A percentile compares a stretch with the other conserved stretches of the same genome.
Conservation (phyloP, 1,140 invertebrate species). For the Plectrocnemia conspersa region DNA sequence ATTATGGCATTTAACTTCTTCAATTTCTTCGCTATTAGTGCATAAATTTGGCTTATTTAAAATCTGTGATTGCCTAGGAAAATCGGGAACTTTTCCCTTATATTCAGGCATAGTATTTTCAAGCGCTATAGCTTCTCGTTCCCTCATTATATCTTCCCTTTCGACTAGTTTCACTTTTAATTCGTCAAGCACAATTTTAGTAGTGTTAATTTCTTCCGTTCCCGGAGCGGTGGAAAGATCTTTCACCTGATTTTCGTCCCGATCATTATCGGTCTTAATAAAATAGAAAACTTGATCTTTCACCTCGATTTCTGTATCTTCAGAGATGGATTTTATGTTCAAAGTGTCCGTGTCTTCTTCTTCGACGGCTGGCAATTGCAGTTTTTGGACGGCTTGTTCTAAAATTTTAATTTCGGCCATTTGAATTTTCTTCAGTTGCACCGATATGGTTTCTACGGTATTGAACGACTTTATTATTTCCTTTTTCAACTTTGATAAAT, state of each 20-base stretch:
- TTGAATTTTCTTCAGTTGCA: constrained; percentile 26
- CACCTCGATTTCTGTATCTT: constrained; percentile 25
- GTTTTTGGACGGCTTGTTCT: constrained; percentile 23
- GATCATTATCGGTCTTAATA: constrained; percentile 27
- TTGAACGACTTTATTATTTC: constrained; percentile 20
- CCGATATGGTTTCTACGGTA: constrained; percentile 14
- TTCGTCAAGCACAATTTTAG: constrained; percentile 27
- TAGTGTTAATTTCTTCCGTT: constrained; percentile 23
- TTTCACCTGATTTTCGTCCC: neutral
- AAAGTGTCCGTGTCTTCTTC: constrained; percentile 15
- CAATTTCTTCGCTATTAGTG: no score
- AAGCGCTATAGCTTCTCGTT: constrained; percentile 46
- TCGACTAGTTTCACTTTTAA: constrained; percentile 46
- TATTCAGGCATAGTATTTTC: constrained; percentile 48
- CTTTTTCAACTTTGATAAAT: constrained; percentile 20
- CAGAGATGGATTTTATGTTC: constrained; percentile 20
- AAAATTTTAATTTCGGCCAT: constrained; percentile 28
- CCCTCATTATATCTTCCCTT: constrained; percentile 47
- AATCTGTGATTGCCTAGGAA: constrained; percentile 43
- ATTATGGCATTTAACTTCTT: no score
- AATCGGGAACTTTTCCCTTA: constrained; percentile 43
- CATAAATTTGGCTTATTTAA: neutral
- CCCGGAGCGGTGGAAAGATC: constrained; percentile 27
- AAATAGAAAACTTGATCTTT: constrained; percentile 33
- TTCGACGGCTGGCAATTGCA: constrained; percentile 27